Conservation (phyloP, 2,888 invertebrate genomes). For the Drosophila meridiana region DNA sequence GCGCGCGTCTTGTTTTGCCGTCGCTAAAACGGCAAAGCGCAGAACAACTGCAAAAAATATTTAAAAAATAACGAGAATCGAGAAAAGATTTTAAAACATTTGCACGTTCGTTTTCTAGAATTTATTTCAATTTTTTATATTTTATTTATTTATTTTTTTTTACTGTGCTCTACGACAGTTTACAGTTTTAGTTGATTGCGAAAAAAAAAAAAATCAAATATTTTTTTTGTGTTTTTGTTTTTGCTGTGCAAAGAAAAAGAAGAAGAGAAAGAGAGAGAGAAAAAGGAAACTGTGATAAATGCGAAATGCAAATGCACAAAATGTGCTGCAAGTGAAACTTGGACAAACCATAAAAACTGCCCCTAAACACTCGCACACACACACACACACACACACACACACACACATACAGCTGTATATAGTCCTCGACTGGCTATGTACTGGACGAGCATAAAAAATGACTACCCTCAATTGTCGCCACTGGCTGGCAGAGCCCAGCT, state of each 20-base stretch:
- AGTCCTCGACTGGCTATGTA: slow-evolving; percentile 26
- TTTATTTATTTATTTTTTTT: slow-evolving; percentile 17
- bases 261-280: neutral
- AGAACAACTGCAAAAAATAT: slow-evolving; percentile 6
- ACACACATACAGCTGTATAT: slow-evolving; percentile 5
- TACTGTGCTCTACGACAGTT: slow-evolving; percentile 32
- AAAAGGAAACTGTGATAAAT: slow-evolving; percentile 13
- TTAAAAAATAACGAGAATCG: neutral
- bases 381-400: neutral
- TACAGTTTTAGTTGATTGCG: slow-evolving; percentile 8
- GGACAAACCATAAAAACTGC: slow-evolving; percentile 41
- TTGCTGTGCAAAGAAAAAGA: slow-evolving; percentile 26
- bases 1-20: slow-evolving; percentile 73
- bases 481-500: slow-evolving; percentile 35
- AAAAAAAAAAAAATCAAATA: neutral
- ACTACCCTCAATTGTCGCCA: slow-evolving; percentile 70
- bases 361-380: slow-evolving; percentile 24
- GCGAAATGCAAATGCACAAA: slow-evolving; percentile 20
- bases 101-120: neutral
- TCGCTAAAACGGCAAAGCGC: slow-evolving; percentile 67
- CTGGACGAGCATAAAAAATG: slow-evolving; percentile 59
- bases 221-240: slow-evolving; percentile 35
- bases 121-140: neutral
- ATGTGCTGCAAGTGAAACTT: slow-evolving; percentile 27
- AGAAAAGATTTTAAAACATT: slow-evolving; percentile 8